These are phyloP conservation scores for Tragelaphus imberbis DNA, from an alignment of 2,113 vertebrate genomes.

Conservation along the genomic window DNA sequence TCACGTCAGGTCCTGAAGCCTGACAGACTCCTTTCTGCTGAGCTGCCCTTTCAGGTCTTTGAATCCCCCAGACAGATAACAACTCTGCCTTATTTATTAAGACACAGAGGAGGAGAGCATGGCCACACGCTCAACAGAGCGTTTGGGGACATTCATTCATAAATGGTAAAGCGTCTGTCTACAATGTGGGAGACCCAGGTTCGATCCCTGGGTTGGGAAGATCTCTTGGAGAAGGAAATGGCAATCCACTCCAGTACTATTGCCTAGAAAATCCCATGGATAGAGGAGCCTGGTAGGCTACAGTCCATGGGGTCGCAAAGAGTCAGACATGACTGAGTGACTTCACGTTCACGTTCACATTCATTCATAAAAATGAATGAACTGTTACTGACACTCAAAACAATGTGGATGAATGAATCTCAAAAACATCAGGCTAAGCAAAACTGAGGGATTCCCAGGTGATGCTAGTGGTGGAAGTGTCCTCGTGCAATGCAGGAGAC, in stretches of 20 bases:
- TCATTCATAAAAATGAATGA: neutral
- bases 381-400: neutral
- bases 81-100: neutral
- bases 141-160: neutral
- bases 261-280: too few species aligned
- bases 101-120: neutral
- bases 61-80: neutral
- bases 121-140: fast-evolving
- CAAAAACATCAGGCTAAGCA: neutral
- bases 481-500: neutral
- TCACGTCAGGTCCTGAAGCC: neutral
- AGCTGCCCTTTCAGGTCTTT: neutral
- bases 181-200: too few species aligned
- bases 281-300: too few species aligned
- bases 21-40: fast-evolving
- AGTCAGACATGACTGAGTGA: too few species aligned
- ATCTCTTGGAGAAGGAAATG: too few species aligned
- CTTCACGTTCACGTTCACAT: neutral
- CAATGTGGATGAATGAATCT: fast-evolving
- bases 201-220: too few species aligned
- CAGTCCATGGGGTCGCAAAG: too few species aligned
- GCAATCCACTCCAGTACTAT: too few species aligned
- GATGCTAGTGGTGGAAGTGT: neutral
- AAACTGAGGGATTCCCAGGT: neutral
- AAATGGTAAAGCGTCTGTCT: too few species aligned